A percentile compares a stretch with the other conserved stretches of the same genome.
These are phyloP conservation scores for Salarias fasciatus DNA, from an alignment of 2,797 vertebrate species.

Conservation along the genomic window DNA sequence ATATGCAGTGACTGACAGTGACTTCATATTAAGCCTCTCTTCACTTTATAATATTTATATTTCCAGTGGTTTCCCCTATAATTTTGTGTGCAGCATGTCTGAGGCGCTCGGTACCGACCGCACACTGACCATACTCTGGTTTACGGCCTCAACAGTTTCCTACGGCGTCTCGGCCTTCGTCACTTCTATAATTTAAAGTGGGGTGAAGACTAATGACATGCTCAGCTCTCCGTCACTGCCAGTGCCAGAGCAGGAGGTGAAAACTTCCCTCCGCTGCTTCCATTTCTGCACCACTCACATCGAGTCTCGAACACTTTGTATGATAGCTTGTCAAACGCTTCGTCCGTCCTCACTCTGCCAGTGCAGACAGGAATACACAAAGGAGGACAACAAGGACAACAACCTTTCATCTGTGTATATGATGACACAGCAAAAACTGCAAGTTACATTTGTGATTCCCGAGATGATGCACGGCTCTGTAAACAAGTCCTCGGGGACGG, in stretches of 20 bases:
- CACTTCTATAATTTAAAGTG: slow-evolving; percentile 17
- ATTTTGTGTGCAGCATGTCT: slow-evolving; percentile 38
- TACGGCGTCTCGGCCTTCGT: slow-evolving; percentile 16
- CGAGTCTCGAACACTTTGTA: slow-evolving; percentile 17
- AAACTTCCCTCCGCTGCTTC: slow-evolving; percentile 1
- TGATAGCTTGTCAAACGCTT: slow-evolving; percentile 52
- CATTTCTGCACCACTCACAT: slow-evolving; percentile 40
- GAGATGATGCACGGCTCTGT: slow-evolving; percentile 67
- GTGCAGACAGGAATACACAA: slow-evolving; percentile 51
- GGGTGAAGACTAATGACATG: slow-evolving; percentile 15
- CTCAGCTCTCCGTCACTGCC: slow-evolving; percentile 10
- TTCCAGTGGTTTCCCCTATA: slow-evolving; percentile 43
- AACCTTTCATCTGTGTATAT: slow-evolving; percentile 55
- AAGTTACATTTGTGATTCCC: slow-evolving; percentile 56
- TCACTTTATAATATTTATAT: slow-evolving; percentile 45
- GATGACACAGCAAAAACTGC: slow-evolving; percentile 44
- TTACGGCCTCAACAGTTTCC: slow-evolving; percentile 36
- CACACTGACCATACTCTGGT: slow-evolving; percentile 35
- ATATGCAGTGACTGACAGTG: slow-evolving; percentile 17
- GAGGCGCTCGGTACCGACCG: slow-evolving; percentile 39
- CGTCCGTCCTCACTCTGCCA: slow-evolving; percentile 13
- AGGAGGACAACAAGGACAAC: slow-evolving; percentile 45
- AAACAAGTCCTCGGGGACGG: slow-evolving; percentile 70
- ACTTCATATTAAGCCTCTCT: slow-evolving; percentile 30
- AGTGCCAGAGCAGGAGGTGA: slow-evolving; percentile 8